phyloP scores from a whole-genome alignment of 2,113 vertebrate species.

The Erinaceus europaeus region DNA sequence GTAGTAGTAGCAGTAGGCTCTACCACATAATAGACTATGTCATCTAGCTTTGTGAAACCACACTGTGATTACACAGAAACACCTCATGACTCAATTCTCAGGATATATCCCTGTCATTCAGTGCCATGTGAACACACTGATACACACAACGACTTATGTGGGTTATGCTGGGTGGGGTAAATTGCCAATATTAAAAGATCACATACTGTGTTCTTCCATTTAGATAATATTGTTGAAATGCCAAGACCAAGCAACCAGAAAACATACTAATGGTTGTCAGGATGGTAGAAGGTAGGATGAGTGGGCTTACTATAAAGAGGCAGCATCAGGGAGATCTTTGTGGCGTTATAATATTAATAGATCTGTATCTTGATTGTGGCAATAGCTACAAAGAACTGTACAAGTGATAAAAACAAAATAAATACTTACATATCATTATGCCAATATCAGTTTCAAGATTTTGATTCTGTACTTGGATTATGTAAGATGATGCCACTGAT shows the following conservation, averaged over 20 bases:
- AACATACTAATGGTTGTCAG: neutral
- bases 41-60: neutral
- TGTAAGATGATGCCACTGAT: neutral
- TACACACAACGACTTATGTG: neutral
- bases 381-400: neutral
- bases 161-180: neutral
- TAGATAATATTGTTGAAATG: neutral
- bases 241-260: neutral
- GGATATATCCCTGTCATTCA: no score
- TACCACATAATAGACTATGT: neutral
- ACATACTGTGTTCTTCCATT: neutral
- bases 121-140: neutral
- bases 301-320: neutral
- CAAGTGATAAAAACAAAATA: neutral
- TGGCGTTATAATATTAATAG: no score
- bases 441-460: neutral
- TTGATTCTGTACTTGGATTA: neutral
- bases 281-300: neutral
- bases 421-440: neutral
- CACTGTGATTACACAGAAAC: neutral
- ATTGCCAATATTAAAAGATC: neutral
- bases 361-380: neutral
- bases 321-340: neutral
- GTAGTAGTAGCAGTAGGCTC: neutral
- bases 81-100: neutral